These are phyloP conservation scores for Rhea pennata DNA, from an alignment of 2,113 vertebrate species.

Conservation along the genomic window DNA sequence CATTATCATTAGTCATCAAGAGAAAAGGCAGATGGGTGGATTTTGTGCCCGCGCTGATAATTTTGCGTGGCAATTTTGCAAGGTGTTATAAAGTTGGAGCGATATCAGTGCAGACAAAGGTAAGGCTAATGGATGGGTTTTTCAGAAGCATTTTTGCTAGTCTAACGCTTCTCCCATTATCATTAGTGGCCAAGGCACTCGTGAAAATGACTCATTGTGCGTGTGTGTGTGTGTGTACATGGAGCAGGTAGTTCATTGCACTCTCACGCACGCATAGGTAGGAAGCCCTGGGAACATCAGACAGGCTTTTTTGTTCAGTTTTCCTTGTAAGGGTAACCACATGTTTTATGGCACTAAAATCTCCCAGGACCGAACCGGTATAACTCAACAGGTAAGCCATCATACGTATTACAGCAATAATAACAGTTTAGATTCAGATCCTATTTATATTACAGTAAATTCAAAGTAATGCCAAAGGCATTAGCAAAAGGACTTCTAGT, in stretches of 20 bases:
- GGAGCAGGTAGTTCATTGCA: not conserved
- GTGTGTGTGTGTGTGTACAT: rapidly evolving
- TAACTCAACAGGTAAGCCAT: not conserved
- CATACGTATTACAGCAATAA: not conserved
- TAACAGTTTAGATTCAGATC: not conserved
- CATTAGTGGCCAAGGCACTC: not conserved
- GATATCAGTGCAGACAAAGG: not conserved
- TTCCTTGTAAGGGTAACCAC: not conserved
- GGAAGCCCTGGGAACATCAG: not conserved
- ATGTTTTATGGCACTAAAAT: not conserved
- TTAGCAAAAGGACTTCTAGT: not conserved
- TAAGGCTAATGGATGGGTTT: not conserved
- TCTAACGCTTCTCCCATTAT: not conserved
- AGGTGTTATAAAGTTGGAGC: not conserved
- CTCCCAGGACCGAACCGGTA: not conserved
- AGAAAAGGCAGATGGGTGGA: not conserved
- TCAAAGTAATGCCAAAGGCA: not conserved
- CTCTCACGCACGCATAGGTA: not conserved
- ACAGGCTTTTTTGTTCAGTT: not conserved
- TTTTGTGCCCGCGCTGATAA: not conserved
- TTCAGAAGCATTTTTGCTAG: not conserved
- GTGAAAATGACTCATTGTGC: not conserved
- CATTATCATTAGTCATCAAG: constrained; percentile 10
- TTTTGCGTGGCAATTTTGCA: not conserved
- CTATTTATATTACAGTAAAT: not conserved